Conservation (phyloP, 2,888 invertebrate genomes). For the Invenusta paracnida region DNA sequence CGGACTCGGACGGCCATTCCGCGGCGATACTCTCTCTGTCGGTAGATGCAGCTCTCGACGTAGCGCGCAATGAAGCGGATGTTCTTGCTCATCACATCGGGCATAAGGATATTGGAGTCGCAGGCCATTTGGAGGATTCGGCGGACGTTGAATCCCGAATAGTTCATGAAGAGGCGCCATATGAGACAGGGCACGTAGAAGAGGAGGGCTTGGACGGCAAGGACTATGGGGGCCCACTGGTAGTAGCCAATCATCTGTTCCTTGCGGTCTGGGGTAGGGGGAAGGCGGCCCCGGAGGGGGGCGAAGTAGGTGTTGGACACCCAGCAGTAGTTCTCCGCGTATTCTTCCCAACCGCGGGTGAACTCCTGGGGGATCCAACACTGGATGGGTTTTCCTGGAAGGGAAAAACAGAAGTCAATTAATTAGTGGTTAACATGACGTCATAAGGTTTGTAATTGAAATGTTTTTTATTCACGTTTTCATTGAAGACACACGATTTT, state of each 20-base stretch:
- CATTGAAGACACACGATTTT: neutral
- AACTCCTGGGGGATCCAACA: constrained; percentile 63
- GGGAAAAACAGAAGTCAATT: neutral
- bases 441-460: too few relatives aligned
- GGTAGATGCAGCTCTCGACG: constrained; percentile 43
- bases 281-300: constrained; percentile 53
- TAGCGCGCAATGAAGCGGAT: constrained; percentile 43
- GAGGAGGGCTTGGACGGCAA: constrained; percentile 61
- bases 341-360: constrained; percentile 63
- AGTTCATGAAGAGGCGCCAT: constrained; percentile 62
- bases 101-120: constrained; percentile 46
- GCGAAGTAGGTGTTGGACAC: constrained; percentile 63
- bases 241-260: constrained; percentile 51
- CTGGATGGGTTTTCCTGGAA: constrained; percentile 50
- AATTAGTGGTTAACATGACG: too few relatives aligned
- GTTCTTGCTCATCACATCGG: constrained; percentile 38
- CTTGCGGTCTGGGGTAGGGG: constrained; percentile 50
- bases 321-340: constrained; percentile 64
- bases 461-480: neutral
- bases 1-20: constrained; percentile 22
- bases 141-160: constrained; percentile 62
- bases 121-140: constrained; percentile 54
- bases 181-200: constrained; percentile 63
- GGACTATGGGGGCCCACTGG: constrained; percentile 61
- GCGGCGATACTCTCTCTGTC: constrained; percentile 35